Percentiles rank a stretch among this genome's conserved stretches.
These are phyloP conservation scores for Arenaria interpres DNA, from an alignment of 2,113 vertebrate species.

Conservation along the genomic window DNA sequence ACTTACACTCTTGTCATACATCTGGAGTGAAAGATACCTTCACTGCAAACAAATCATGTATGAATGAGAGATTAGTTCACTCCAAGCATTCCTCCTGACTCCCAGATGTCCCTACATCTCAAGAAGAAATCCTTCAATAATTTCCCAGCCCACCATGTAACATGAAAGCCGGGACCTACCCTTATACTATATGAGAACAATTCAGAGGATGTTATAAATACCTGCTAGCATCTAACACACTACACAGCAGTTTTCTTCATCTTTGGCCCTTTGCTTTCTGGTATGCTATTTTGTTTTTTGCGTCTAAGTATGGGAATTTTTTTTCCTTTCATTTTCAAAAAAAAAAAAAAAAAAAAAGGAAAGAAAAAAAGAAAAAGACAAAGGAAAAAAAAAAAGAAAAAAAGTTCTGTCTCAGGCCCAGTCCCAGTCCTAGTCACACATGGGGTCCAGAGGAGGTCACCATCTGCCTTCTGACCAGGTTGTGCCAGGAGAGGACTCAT, in stretches of 20 bases:
- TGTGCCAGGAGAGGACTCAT: background rate
- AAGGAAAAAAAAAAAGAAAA: accelerated
- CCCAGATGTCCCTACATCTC: background rate
- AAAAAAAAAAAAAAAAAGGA: too few species aligned
- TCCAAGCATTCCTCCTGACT: background rate
- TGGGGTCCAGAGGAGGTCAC: background rate
- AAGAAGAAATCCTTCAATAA: background rate
- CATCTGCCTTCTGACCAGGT: background rate
- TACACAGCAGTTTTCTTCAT: background rate
- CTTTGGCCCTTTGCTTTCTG: background rate
- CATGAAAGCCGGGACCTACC: background rate
- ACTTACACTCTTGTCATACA: background rate
- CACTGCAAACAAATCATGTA: background rate
- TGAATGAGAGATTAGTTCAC: background rate
- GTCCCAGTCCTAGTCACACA: background rate
- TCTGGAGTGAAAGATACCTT: background rate
- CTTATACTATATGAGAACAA: background rate
- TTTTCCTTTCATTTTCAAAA: background rate
- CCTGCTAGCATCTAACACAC: background rate
- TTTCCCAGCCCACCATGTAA: background rate
- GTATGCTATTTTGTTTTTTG: background rate
- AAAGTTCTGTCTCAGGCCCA: background rate
- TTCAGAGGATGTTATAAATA: background rate
- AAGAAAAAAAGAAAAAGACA: background rate
- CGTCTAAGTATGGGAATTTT: background rate